A percentile compares a stretch with the other conserved stretches of the same genome.
Conservation (phyloP, 2,113 vertebrate species). For the Muntiacus muntjak region DNA sequence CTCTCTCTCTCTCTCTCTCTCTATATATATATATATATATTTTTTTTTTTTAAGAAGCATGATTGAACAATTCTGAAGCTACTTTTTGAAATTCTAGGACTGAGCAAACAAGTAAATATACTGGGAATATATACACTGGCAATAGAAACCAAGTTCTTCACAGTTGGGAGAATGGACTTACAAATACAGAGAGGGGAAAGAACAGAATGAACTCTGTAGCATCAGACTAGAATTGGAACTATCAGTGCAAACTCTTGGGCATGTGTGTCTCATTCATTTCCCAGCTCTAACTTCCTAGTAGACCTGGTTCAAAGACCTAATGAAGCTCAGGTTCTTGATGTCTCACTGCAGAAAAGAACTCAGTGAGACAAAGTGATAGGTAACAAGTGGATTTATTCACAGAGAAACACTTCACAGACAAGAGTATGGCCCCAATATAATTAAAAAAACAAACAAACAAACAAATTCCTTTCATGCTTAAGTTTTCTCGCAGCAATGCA, state of each 20-base stretch:
- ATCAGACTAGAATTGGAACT: neutral
- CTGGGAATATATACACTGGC: neutral
- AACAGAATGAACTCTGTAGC: neutral
- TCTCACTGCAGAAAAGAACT: neutral
- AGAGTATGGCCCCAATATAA: neutral
- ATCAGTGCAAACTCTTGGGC: neutral
- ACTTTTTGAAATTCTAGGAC: neutral
- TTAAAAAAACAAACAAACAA: no score
- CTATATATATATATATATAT: neutral
- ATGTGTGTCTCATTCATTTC: neutral
- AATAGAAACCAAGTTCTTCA: neutral
- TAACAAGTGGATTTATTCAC: neutral
- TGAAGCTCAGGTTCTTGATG: neutral
- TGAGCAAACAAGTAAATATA: neutral
- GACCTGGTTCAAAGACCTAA: neutral
- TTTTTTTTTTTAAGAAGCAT: neutral
- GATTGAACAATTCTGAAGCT: neutral
- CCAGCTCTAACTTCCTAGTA: neutral
- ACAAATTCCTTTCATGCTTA: slow-evolving; percentile 1
- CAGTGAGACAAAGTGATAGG: neutral
- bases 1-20: neutral
- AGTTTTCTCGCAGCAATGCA: neutral
- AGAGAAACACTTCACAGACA: neutral
- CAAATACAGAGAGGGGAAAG: neutral
- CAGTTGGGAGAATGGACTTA: neutral